phyloP scores from a whole-genome alignment of 2,888 invertebrate genomes.

The Mythimna pallens region DNA sequence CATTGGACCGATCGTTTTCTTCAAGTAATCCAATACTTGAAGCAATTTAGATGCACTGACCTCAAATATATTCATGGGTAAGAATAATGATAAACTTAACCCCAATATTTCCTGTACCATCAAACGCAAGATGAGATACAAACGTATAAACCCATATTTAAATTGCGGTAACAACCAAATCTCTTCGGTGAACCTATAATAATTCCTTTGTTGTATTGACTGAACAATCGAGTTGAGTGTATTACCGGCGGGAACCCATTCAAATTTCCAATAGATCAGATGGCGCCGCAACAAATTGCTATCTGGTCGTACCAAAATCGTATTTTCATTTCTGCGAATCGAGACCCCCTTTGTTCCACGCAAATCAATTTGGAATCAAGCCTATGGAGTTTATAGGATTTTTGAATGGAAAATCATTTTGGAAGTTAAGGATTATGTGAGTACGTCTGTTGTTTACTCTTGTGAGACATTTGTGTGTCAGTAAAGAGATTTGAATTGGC shows the following conservation, averaged over 20 bases:
- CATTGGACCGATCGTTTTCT: too few species aligned
- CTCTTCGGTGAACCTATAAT: slow-evolving; percentile 41
- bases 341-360: slow-evolving; percentile 62
- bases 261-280: slow-evolving; percentile 72
- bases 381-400: slow-evolving; percentile 55
- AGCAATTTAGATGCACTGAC: too few species aligned
- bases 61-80: too few species aligned
- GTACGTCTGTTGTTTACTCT: slow-evolving; percentile 9
- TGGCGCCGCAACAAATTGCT: slow-evolving; percentile 69
- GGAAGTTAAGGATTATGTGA: slow-evolving; percentile 16
- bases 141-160: slow-evolving; percentile 10
- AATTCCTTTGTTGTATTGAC: slow-evolving; percentile 65
- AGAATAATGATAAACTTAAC: neutral
- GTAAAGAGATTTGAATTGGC: slow-evolving; percentile 6
- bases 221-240: slow-evolving; percentile 64
- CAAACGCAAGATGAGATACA: slow-evolving; percentile 1
- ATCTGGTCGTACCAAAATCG: slow-evolving; percentile 67
- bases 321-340: slow-evolving; percentile 65
- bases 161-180: slow-evolving; percentile 26
- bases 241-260: slow-evolving; percentile 66
- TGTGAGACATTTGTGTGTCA: neutral
- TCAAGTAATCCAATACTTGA: too few species aligned
- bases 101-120: neutral
- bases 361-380: slow-evolving; percentile 64
- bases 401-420: slow-evolving; percentile 42